Conservation (phyloP, 2,113 vertebrate genomes). For the Lathamus discolor region DNA sequence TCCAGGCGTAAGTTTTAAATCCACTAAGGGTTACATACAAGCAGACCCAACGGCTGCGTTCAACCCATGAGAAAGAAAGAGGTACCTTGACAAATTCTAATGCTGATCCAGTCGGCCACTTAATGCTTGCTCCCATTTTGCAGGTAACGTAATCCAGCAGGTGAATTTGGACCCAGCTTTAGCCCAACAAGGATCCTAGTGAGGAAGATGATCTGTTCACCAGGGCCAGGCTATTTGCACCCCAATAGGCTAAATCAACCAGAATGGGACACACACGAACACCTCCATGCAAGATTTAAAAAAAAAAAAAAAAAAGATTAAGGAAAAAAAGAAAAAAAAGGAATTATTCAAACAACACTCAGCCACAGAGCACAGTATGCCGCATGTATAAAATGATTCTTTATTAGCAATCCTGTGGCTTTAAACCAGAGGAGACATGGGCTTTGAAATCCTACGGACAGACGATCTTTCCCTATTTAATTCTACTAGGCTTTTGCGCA, state of each 20-base stretch:
- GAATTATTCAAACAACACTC: background rate
- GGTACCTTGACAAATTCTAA: background rate
- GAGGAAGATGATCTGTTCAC: background rate
- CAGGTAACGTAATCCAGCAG: background rate
- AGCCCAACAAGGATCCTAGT: background rate
- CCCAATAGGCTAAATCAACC: background rate
- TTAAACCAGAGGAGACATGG: slow-evolving; percentile 48
- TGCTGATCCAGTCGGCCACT: background rate
- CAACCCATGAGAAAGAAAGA: background rate
- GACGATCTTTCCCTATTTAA: slow-evolving; percentile 33
- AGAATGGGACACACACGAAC: background rate
- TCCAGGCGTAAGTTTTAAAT: background rate
- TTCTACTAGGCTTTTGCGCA: slow-evolving; percentile 44
- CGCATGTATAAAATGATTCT: background rate
- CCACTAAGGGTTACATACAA: background rate
- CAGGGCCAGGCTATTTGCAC: background rate
- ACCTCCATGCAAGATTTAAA: background rate
- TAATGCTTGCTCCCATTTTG: background rate
- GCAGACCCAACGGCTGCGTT: background rate
- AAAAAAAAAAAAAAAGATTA: background rate
- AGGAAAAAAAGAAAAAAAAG: background rate
- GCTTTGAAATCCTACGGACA: slow-evolving; percentile 57
- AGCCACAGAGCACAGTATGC: background rate
- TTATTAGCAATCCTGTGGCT: slow-evolving; percentile 14
- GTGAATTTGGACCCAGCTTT: background rate